These are phyloP conservation scores for Zoanthus solanderi DNA, from an alignment of 92 coral and sea anemone genomes.

Conservation along the genomic window DNA sequence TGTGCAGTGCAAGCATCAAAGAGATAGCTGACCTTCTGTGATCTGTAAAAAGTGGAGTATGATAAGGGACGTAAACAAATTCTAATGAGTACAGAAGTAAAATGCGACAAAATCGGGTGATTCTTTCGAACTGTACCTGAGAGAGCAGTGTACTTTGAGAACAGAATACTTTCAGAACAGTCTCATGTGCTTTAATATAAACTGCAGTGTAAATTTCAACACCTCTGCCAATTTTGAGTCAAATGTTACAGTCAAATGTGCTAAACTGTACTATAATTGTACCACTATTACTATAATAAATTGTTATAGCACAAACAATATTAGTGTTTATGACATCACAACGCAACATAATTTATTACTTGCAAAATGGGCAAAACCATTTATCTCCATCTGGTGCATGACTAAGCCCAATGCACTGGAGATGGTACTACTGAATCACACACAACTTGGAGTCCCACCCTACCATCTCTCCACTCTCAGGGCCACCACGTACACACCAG, in stretches of 20 bases:
- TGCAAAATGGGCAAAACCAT: slow-evolving; percentile 31
- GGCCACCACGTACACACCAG: slow-evolving; percentile 73
- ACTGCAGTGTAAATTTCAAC: not conserved
- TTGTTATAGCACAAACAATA: slow-evolving; percentile 14
- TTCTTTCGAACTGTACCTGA: not conserved
- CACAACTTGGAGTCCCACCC: slow-evolving; percentile 46
- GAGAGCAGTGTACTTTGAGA: slow-evolving; percentile 27
- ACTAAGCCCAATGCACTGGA: slow-evolving; percentile 27
- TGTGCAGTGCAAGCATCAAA: too few species aligned
- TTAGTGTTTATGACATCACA: not conserved
- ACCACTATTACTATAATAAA: not conserved
- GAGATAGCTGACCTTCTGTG: not conserved
- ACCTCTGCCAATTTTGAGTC: too few species aligned
- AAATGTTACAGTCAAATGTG: slow-evolving; percentile 6
- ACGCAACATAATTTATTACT: not conserved
- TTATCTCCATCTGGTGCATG: slow-evolving; percentile 21
- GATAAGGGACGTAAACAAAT: slow-evolving; percentile 10
- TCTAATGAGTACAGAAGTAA: slow-evolving; percentile 3
- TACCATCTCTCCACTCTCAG: slow-evolving; percentile 64
- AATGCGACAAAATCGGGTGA: slow-evolving; percentile 7
- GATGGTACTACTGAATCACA: slow-evolving; percentile 14
- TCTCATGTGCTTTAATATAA: slow-evolving; percentile 13
- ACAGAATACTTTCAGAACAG: slow-evolving; percentile 5
- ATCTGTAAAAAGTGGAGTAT: not conserved
- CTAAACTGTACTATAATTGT: slow-evolving; percentile 15